These are phyloP conservation scores for Gallinago stenura DNA, from an alignment of 2,797 vertebrate genomes.

Conservation along the genomic window DNA sequence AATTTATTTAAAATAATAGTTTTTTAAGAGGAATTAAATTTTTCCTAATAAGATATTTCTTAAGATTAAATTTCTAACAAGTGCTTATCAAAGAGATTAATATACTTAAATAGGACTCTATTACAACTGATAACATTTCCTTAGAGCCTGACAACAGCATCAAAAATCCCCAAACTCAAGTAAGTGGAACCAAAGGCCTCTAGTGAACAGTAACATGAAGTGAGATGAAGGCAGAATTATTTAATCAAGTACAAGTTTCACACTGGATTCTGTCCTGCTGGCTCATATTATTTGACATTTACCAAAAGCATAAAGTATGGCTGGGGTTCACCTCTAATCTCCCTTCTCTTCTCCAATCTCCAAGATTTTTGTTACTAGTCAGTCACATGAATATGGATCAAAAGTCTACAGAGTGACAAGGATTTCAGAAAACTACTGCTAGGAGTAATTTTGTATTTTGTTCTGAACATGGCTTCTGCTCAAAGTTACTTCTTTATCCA, in stretches of 20 bases:
- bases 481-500: background rate
- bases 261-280: background rate
- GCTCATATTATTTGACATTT: background rate
- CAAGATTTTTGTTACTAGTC: background rate
- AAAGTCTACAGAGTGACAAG: fast-evolving
- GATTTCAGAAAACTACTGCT: background rate
- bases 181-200: background rate
- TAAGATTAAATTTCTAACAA: slow-evolving; percentile 21
- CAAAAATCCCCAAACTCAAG: background rate
- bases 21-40: slow-evolving; percentile 5
- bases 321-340: background rate
- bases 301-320: background rate
- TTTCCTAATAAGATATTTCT: background rate
- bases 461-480: background rate
- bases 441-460: background rate
- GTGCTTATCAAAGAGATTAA: background rate
- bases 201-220: background rate
- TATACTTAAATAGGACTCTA: background rate
- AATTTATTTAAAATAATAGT: background rate
- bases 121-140: background rate
- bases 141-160: background rate
- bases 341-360: background rate
- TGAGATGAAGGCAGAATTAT: background rate
- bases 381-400: background rate
- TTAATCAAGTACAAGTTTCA: background rate